Evolutionary conservation across 35 echinoderm and acorn worm species (phyloP), one percentile per base, ranked within the genome.

Genomic region (Ophiothrix spiculata): DNA sequence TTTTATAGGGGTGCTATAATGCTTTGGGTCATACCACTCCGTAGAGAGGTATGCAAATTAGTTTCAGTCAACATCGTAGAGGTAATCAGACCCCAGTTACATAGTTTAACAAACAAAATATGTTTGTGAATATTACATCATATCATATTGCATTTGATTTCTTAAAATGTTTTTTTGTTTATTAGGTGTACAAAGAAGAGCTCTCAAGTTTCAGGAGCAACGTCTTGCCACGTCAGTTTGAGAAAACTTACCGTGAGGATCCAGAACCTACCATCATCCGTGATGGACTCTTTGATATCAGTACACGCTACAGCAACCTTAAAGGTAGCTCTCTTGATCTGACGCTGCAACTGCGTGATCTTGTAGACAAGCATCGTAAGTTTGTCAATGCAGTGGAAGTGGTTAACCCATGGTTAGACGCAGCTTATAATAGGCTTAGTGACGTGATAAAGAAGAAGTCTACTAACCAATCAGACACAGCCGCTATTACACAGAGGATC

Each of bases 131-230:
- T n/a, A n/a, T n/a, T n/a, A n/a, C n/a, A n/a, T n/a, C n/a, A n/a
- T n/a, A n/a, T n/a, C n/a, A n/a, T n/a, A n/a, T n/a, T n/a, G n/a
- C n/a, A n/a, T n/a, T n/a, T n/a, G n/a, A n/a, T n/a, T n/a, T n/a
- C n/a, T n/a, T n/a, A n/a, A n/a, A n/a, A n/a, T n/a, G n/a, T n/a
- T n/a, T n/a, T n/a, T n/a, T n/a, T n/a, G n/a, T n/a, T n/a, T n/a
- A n/a, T n/a, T n/a, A 93, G 91, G 80, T 75, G n/a, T 97, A 97
- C 91, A 84, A 89, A 33, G 79, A 97, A 17, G 94, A 97, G 36
- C 84, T 93, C 11, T 63, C 77, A 41, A 80, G 79, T 76, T 97
- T 97, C 90, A 87, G 94, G 16, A 79, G 81, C 75, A 93, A 60
- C 33, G 86, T 85, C 73, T 84, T 97, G 8, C 91, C 94, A 2